Base-by-base conservation (phyloP, 2,888 invertebrate genomes). In the Acronicta alni region DNA sequence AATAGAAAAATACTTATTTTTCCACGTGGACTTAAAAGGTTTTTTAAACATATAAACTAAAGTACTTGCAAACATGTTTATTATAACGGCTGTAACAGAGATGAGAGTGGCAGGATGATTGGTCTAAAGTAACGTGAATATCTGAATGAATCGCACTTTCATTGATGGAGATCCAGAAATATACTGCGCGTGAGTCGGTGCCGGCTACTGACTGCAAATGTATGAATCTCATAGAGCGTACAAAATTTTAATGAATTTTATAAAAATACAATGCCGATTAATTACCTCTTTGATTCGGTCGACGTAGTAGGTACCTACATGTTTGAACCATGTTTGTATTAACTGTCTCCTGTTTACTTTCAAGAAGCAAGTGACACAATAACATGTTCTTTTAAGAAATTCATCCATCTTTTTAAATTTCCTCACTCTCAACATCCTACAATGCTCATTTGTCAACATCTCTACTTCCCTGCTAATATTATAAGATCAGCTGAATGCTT, bases 151-250 rank as follows among this genome's bases (percentile, higher is more conserved):
- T 81, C 81, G 84, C 81, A 84, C 86, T 88, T 86, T 88, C 91
- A 91, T 91, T 91, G 90, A 91, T 87, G 86, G 79, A 74, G 80
- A 68, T 83, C 87, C 91, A 89, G 87, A 91, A 91, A 91, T 91
- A 91, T 80, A 70, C 80, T 20, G 71, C 78, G 79, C 78, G 74
- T 75, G 86, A 85, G 84, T 85, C 77, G 77, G 80, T 78, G 78
- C 77, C 77, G 75, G 80, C 78, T 80, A 79, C 68, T 78, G 75
- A 54, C 62, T 67, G 67, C 55, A 86, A 81, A 80, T 57, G 42
- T 77, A 71, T 6, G 10, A 74, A 77, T 26, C 16, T 30, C 17
- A 14, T 73, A 81, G 81, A 77, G 9, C 16, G 26, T 18, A 10
- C n/a, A 10, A 18, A 14, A 17, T 35, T 20, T 6, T 5, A 26